A percentile compares a stretch with the other conserved stretches of the same genome.
These are phyloP conservation scores for Chirona hameri DNA, from an alignment of 2,888 invertebrate genomes.

Conservation along the genomic window DNA sequence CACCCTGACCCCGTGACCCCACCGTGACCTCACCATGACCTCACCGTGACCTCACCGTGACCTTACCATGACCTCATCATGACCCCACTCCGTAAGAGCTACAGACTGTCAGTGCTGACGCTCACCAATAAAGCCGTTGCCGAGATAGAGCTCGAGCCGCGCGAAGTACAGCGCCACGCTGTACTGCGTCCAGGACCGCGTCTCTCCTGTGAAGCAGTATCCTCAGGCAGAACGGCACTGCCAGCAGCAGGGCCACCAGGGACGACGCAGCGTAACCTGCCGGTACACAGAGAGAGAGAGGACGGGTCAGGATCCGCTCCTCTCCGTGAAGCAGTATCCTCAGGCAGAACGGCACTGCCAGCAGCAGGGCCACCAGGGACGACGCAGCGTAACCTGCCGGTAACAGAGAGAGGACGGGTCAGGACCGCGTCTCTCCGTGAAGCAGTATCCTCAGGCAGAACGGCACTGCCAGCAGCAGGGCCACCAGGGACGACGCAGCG, in stretches of 20 bases:
- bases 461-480: constrained; percentile 67
- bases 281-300: not conserved
- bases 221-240: constrained; percentile 64
- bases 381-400: constrained; percentile 68
- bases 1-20: too few species aligned
- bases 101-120: constrained; percentile 1
- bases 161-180: constrained; percentile 65
- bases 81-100: too few species aligned
- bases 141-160: constrained; percentile 65
- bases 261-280: constrained; percentile 73
- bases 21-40: too few species aligned
- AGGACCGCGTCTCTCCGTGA: constrained; percentile 62
- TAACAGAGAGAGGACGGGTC: constrained; percentile 42
- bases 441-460: constrained; percentile 61
- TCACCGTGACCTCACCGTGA: too few species aligned
- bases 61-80: too few species aligned
- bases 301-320: too few species aligned
- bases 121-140: constrained; percentile 65
- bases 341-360: too few species aligned
- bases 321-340: too few species aligned
- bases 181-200: constrained; percentile 61
- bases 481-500: constrained; percentile 70
- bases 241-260: constrained; percentile 65
- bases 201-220: constrained; percentile 62
- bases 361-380: constrained; percentile 62